Percentiles rank a stretch among this genome's conserved stretches.
Evolutionary conservation across 2,888 invertebrate species (phyloP).

Genomic region (Dasypolia templi): DNA sequence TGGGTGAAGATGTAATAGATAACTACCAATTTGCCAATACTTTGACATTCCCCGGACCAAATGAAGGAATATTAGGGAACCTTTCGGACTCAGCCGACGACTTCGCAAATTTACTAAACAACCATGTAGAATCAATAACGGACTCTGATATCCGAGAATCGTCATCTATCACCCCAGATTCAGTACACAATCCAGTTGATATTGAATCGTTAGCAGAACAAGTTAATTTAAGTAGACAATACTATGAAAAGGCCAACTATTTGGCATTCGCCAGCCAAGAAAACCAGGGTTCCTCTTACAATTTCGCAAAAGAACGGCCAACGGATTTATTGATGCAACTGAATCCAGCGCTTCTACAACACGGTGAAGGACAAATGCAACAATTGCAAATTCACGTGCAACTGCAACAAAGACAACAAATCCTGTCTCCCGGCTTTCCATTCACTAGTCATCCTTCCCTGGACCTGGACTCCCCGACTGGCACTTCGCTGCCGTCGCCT

Average conservation of each 20-base stretch:
- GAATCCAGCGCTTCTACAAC: conserved; percentile 89
- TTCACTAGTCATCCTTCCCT: conserved; percentile 93
- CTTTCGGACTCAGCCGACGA: conserved; percentile 95
- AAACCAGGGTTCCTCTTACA: conserved; percentile 89
- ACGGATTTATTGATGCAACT: conserved; percentile 91
- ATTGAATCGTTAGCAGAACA: conserved; percentile 95
- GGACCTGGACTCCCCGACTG: conserved; percentile 94
- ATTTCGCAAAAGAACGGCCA: conserved; percentile 91
- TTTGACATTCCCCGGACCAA: conserved; percentile 94
- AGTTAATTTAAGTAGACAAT: conserved; percentile 91
- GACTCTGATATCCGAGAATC: conserved; percentile 93
- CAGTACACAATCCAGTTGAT: conserved; percentile 91
- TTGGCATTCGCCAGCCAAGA: conserved; percentile 87
- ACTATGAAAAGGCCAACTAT: conserved; percentile 89
- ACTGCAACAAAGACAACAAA: conserved; percentile 92
- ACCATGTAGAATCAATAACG: conserved; percentile 92
- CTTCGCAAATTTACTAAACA: conserved; percentile 93
- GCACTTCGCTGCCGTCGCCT: conserved; percentile 95
- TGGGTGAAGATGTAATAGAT: conserved; percentile 94
- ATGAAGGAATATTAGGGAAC: conserved; percentile 94
- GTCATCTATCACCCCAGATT: conserved; percentile 93
- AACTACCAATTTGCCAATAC: conserved; percentile 96
- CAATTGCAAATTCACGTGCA: conserved; percentile 93
- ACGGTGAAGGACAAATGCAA: conserved; percentile 91
- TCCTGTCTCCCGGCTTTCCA: conserved; percentile 91